Percentiles rank a stretch among this genome's conserved stretches.
phyloP scores from a whole-genome alignment of 2,888 invertebrate genomes.

The Athalia rosae region DNA sequence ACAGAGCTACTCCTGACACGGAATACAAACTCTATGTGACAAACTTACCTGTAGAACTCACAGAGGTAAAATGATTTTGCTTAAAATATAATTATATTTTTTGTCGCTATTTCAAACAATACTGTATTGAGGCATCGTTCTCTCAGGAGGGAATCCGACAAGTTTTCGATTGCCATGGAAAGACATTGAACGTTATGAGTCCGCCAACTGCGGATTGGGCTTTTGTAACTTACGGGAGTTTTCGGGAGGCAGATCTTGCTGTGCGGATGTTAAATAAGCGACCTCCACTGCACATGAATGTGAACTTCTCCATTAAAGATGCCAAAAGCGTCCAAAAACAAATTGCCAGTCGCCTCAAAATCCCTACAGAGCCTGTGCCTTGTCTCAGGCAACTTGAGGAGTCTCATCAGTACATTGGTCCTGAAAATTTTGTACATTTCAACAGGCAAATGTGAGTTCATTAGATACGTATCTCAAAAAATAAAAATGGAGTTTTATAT shows the following conservation, averaged over 20 bases:
- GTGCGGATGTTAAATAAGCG: constrained; percentile 59
- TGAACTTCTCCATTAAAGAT: constrained; percentile 59
- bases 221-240: constrained; percentile 59
- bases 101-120: background rate
- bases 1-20: background rate
- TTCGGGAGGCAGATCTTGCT: constrained; percentile 63
- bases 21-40: constrained; percentile 58
- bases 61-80: constrained; percentile 52
- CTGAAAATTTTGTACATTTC: background rate
- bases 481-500: background rate
- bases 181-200: constrained; percentile 52
- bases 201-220: constrained; percentile 56
- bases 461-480: background rate
- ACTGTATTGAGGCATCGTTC: constrained; percentile 29
- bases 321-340: background rate
- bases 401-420: constrained; percentile 9
- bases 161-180: constrained; percentile 59
- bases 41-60: constrained; percentile 62
- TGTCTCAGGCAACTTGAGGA: background rate
- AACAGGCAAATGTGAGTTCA: constrained; percentile 1
- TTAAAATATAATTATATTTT: too few relatives aligned
- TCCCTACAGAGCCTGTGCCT: background rate
- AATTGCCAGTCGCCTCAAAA: background rate
- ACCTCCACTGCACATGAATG: constrained; percentile 59
- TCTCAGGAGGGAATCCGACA: constrained; percentile 58